phyloP scores from a whole-genome alignment of 2,797 vertebrate genomes.

The Clarias platycephalus region DNA sequence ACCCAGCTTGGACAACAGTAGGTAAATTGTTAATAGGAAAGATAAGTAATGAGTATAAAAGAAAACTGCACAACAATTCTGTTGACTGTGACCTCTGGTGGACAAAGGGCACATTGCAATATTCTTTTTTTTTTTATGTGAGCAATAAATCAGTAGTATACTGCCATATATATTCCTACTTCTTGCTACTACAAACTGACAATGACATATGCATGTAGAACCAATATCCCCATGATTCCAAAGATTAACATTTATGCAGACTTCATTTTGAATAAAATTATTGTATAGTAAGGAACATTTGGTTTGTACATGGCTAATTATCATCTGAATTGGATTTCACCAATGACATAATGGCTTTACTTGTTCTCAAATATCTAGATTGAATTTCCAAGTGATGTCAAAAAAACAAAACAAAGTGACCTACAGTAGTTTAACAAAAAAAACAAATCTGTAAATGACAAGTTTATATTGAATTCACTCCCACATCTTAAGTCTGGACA shows the following conservation, averaged over 20 bases:
- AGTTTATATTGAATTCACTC: background rate
- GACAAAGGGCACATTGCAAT: background rate
- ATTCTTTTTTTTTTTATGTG: too few relatives aligned
- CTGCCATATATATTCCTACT: background rate
- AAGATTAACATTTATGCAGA: background rate
- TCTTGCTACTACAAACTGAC: background rate
- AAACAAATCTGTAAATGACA: background rate
- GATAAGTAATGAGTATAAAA: background rate
- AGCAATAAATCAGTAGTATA: too few relatives aligned
- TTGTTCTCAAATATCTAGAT: background rate
- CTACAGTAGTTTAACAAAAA: background rate
- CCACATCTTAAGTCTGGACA: background rate
- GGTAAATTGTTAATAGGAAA: background rate
- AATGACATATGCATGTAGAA: background rate
- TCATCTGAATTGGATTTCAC: background rate
- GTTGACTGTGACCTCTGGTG: slow-evolving; percentile 7
- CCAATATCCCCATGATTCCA: background rate
- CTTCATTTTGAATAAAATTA: background rate
- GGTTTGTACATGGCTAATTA: background rate
- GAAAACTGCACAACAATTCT: background rate
- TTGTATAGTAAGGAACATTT: background rate
- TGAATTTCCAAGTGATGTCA: background rate
- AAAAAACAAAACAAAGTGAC: background rate
- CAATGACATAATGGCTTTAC: background rate
- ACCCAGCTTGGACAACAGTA: background rate